Base-by-base conservation (phyloP, 2,888 invertebrate genomes). In the Cremastobaeus sp. region DNA sequence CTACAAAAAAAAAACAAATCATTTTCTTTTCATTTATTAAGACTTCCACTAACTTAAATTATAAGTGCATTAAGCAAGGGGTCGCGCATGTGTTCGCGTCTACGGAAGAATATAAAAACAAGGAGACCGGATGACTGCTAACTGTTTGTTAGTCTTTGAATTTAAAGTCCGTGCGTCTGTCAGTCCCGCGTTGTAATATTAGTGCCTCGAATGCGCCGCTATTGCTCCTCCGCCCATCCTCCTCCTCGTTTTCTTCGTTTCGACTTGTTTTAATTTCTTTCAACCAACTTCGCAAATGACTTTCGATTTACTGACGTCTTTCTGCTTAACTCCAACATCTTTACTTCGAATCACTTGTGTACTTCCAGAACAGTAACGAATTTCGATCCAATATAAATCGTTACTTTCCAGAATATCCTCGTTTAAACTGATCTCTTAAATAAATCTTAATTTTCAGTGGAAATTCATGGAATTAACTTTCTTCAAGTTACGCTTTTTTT, bases 91-190 rank as follows among this genome's bases (percentile, higher is more conserved):
- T 17, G 88, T 73, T 74, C 35, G 32, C 66, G 77, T 66, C 73
- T 76, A 59, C 64, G 76, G 70, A 82, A 85, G 85, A 86, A 85
- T 84, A 85, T 86, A 85, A 87, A 87, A 87, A 86, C 85, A 85
- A 83, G 85, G 80, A 86, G 85, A 87, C 87, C 86, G 87, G 87
- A 87, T 88, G 87, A 87, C 86, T 87, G 86, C 84, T 81, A 82
- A 84, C 84, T 86, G 87, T 88, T 88, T 88, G 85, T 88, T 88
- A 86, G 86, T 85, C 84, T 88, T 88, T 83, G 83, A 82, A 85
- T 88, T 88, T 87, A 86, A 87, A 87, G 86, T 87, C 86, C 85
- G 86, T 84, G 82, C 85, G 87, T 86, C 87, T 87, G 87, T 87
- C 87, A 87, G 87, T 81, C 79, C 81, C 76, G 84, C 85, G 86